Evolutionary conservation across 53 echinoderm and acorn worm species (phyloP).

Genomic region (Temnopleurus reevesii): DNA sequence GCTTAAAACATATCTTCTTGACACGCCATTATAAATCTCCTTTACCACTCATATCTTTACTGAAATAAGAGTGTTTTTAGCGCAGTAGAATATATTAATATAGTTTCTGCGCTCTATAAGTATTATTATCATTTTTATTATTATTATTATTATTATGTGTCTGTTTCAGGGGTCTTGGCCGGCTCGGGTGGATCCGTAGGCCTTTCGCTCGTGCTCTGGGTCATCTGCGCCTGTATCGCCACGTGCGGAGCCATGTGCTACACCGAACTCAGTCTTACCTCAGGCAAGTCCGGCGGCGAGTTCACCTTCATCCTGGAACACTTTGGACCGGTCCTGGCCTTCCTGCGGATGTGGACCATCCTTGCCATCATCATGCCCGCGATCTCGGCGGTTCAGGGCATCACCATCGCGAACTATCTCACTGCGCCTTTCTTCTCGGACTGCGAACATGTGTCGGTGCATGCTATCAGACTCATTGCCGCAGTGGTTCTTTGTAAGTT

Average conservation of each 20-base stretch:
- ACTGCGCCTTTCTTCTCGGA: slow-evolving; percentile 53
- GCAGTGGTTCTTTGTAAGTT: not conserved
- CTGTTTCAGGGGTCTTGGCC: slow-evolving; percentile 22
- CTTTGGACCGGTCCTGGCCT: slow-evolving; percentile 66
- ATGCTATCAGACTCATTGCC: not conserved
- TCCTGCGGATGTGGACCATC: slow-evolving; percentile 64
- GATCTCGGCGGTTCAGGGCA: slow-evolving; percentile 36
- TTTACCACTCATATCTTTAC: too few relatives aligned
- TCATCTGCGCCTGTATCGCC: slow-evolving; percentile 50
- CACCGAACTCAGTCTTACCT: slow-evolving; percentile 73
- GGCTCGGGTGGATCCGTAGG: slow-evolving; percentile 63
- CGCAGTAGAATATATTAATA: too few relatives aligned
- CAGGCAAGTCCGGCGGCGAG: slow-evolving; percentile 84
- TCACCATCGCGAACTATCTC: slow-evolving; percentile 62
- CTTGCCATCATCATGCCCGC: slow-evolving; percentile 60
- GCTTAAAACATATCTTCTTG: too few relatives aligned
- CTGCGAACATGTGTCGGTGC: not conserved
- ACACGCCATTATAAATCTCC: too few relatives aligned
- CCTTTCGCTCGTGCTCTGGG: slow-evolving; percentile 58
- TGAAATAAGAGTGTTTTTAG: too few relatives aligned
- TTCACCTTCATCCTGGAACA: slow-evolving; percentile 61
- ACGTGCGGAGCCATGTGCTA: slow-evolving; percentile 77
- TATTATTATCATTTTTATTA: too few relatives aligned
- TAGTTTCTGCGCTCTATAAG: too few relatives aligned
- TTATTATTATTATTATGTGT: not conserved